Conservation (phyloP, 2,888 invertebrate genomes). For the Podotricha telesiphe region DNA sequence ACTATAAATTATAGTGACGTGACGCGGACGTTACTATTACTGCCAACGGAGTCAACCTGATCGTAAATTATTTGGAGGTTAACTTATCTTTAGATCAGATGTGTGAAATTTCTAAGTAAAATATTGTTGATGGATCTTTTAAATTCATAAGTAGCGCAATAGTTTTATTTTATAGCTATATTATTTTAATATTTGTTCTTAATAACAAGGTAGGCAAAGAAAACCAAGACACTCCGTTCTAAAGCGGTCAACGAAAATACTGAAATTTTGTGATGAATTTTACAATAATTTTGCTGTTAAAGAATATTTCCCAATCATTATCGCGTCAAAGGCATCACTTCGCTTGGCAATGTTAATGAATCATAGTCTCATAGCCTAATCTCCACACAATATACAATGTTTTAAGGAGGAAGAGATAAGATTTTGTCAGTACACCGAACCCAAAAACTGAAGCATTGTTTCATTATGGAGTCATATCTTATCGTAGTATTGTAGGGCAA, state of each 20-base stretch:
- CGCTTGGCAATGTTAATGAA: conserved; percentile 56
- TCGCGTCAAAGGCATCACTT: conserved; percentile 32
- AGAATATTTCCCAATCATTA: conserved; percentile 18
- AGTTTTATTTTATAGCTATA: background rate
- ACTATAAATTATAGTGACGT: conserved; percentile 44
- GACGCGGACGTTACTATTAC: conserved; percentile 43
- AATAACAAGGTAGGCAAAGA: no score
- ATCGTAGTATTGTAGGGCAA: conserved; percentile 42
- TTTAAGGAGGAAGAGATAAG: conserved; percentile 74
- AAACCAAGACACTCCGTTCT: no score
- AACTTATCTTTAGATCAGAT: conserved; percentile 39
- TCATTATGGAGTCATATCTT: conserved; percentile 39
- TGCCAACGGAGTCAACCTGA: conserved; percentile 34
- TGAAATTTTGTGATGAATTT: no score
- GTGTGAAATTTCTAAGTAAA: conserved; percentile 28
- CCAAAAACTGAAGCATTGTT: conserved; percentile 56
- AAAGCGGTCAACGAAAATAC: no score
- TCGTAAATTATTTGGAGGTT: conserved; percentile 42
- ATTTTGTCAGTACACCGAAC: conserved; percentile 59
- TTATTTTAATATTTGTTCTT: no score
- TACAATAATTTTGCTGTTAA: conserved; percentile 1
- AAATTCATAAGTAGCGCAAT: background rate
- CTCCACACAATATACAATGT: conserved; percentile 66
- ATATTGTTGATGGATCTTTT: conserved; percentile 3
- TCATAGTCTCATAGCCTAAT: conserved; percentile 63